Conservation (phyloP, 2,888 invertebrate species). For the Oconnorella tubifera region DNA sequence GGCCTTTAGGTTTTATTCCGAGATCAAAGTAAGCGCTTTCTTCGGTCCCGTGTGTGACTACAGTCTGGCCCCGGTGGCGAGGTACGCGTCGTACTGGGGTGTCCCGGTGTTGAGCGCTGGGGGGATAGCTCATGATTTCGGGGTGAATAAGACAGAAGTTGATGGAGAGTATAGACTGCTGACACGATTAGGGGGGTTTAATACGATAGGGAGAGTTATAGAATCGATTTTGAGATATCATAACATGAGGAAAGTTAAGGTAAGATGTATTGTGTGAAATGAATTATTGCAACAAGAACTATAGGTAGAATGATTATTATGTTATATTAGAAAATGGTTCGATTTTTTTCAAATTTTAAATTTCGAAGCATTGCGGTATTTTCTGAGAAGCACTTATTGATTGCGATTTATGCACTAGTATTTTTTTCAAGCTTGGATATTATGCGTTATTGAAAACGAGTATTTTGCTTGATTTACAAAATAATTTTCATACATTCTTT, state of each 20-base stretch:
- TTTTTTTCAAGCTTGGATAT: too few species aligned
- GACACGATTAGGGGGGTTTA: conserved; percentile 59
- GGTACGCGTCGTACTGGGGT: conserved; percentile 82
- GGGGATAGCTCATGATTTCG: conserved; percentile 47
- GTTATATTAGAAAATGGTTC: too few species aligned
- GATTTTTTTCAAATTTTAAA: too few species aligned
- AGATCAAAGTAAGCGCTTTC: conserved; percentile 39
- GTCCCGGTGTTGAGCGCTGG: conserved; percentile 75
- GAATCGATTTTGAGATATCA: conserved; percentile 15
- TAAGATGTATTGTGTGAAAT: conserved; percentile 46
- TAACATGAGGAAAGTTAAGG: conserved; percentile 68
- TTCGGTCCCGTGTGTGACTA: conserved; percentile 57
- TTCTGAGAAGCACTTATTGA: neutral
- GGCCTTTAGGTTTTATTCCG: conserved; percentile 42
- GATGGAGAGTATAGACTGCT: conserved; percentile 66
- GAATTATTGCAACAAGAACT: neutral
- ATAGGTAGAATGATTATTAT: neutral
- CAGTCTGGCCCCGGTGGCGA: conserved; percentile 81
- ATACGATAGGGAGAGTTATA: conserved; percentile 35
- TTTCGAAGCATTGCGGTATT: too few species aligned
- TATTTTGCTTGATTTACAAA: too few species aligned
- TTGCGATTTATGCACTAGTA: neutral
- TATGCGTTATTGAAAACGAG: too few species aligned
- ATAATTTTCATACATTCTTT: too few species aligned
- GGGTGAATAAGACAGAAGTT: conserved; percentile 44